phyloP scores from a whole-genome alignment of 2,113 vertebrate genomes.

The Strix aluco region DNA sequence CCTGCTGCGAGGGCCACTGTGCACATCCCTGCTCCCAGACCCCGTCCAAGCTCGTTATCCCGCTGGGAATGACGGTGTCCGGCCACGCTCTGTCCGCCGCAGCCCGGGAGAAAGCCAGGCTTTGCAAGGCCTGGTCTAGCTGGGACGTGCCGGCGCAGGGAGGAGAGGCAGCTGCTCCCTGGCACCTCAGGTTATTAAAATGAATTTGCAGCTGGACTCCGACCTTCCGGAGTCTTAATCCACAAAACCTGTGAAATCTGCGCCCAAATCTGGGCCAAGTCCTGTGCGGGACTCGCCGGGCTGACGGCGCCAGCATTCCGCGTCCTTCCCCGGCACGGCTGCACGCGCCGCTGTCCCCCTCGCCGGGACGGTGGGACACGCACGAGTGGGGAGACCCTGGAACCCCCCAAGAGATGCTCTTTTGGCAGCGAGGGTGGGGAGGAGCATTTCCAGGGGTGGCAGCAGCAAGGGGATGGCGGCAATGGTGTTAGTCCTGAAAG shows the following conservation, averaged over 20 bases:
- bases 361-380: background rate
- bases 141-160: background rate
- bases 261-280: background rate
- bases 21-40: background rate
- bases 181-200: background rate
- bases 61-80: background rate
- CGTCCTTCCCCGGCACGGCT: background rate
- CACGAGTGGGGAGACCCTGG: background rate
- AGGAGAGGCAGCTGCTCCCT: fast-evolving
- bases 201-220: background rate
- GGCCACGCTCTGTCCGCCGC: background rate
- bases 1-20: fast-evolving
- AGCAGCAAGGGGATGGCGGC: background rate
- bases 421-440: background rate
- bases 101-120: fast-evolving
- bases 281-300: fast-evolving
- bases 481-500: background rate
- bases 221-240: background rate
- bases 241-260: background rate
- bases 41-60: no score
- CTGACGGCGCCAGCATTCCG: background rate
- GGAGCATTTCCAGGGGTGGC: background rate
- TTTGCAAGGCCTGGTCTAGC: background rate
- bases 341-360: no score
- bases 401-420: background rate